Evolutionary conservation across 1,140 invertebrate genomes (phyloP).

Genomic region (Microvelia longipes): DNA sequence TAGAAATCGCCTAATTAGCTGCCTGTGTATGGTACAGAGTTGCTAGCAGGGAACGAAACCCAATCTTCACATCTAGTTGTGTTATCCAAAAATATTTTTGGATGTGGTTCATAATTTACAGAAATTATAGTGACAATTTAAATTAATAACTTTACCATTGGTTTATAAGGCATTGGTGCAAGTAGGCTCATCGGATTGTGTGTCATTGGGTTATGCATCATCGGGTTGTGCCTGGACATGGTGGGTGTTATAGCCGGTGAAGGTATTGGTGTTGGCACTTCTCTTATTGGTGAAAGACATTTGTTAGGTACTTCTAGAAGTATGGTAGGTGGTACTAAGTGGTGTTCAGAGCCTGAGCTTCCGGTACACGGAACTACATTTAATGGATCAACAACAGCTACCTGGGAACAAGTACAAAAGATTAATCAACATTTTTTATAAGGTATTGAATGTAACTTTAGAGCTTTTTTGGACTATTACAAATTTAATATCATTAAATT

Average conservation of each 20-base stretch:
- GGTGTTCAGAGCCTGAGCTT: constrained; percentile 29
- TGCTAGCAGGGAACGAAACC: no score
- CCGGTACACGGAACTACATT: constrained; percentile 38
- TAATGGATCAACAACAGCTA: constrained; percentile 46
- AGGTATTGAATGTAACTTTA: no score
- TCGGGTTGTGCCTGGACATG: constrained; percentile 29
- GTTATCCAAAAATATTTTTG: no score
- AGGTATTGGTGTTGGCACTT: constrained; percentile 47
- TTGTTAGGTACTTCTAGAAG: constrained; percentile 55
- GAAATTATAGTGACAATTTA: no score
- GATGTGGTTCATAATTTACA: no score
- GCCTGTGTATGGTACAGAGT: no score
- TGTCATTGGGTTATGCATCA: constrained; percentile 30
- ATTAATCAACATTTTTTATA: no score
- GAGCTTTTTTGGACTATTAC: no score
- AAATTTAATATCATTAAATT: no score
- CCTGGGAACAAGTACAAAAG: constrained; percentile 33
- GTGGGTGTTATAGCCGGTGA: constrained; percentile 51
- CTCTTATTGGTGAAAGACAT: constrained; percentile 53
- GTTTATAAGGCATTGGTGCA: constrained; percentile 10
- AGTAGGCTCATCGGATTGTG: constrained; percentile 10
- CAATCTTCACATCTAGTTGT: no score
- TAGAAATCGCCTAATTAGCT: no score
- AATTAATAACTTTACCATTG: constrained; percentile 20
- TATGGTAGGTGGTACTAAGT: constrained; percentile 48